Conservation (phyloP, 2,113 vertebrate species). For the Marmota flaviventris region DNA sequence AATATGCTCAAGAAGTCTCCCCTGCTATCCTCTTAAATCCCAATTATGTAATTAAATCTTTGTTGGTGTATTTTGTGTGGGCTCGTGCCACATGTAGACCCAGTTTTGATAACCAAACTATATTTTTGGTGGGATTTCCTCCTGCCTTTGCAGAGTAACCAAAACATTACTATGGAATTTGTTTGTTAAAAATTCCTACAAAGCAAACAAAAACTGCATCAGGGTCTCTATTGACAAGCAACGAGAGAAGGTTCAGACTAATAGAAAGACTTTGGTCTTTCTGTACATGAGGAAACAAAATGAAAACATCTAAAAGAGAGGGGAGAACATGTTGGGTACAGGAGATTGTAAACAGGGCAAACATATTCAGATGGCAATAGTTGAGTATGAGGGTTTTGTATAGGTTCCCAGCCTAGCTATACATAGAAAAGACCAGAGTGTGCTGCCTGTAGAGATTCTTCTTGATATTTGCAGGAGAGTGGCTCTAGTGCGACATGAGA, state of each 20-base stretch:
- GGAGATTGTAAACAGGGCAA: not conserved
- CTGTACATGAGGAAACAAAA: not conserved
- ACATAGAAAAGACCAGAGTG: not conserved
- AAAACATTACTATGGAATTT: not conserved
- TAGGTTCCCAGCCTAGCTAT: not conserved
- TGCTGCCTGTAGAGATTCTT: not conserved
- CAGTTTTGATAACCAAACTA: not conserved
- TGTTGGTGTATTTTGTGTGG: not conserved
- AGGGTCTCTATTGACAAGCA: not conserved
- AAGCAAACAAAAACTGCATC: not conserved
- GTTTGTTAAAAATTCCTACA: not conserved
- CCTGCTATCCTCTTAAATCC: too few relatives aligned
- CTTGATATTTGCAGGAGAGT: fast-evolving
- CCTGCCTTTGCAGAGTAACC: not conserved
- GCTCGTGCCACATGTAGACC: not conserved
- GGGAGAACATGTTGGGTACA: not conserved
- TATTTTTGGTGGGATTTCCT: not conserved
- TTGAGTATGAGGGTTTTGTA: not conserved
- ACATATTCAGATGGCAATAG: too few relatives aligned
- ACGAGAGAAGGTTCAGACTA: too few relatives aligned
- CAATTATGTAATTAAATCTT: not conserved
- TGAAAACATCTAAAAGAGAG: not conserved
- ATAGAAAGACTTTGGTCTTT: not conserved
- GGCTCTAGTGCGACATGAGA: too few relatives aligned
- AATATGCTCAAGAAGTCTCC: not conserved